These are phyloP conservation scores for Hanleya hanleyi DNA, from an alignment of 2,888 invertebrate species.

Conservation along the genomic window DNA sequence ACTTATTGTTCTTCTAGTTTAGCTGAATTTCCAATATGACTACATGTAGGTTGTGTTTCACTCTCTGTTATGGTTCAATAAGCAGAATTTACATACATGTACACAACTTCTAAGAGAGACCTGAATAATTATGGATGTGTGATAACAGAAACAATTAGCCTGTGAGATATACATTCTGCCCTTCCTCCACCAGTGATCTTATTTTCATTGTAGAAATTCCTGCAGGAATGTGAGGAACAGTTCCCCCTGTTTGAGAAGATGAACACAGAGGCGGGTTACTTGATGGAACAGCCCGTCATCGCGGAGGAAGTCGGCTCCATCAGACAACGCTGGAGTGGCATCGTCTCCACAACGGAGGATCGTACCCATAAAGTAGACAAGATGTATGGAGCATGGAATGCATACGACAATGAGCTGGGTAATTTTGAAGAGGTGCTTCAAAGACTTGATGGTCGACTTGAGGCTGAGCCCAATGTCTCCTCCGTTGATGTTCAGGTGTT, in stretches of 20 bases:
- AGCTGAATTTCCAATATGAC: too few species aligned
- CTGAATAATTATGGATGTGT: too few species aligned
- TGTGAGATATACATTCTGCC: too few species aligned
- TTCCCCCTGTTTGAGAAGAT: constrained; percentile 67
- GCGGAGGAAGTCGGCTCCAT: constrained; percentile 58
- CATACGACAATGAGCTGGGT: constrained; percentile 56
- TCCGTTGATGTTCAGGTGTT: constrained; percentile 64
- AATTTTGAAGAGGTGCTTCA: constrained; percentile 60
- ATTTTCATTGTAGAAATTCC: constrained; percentile 76
- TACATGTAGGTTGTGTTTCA: too few species aligned
- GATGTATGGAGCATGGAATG: constrained; percentile 64
- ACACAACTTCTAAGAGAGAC: too few species aligned
- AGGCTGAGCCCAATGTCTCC: constrained; percentile 57
- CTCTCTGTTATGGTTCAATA: too few species aligned
- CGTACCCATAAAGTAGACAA: constrained; percentile 60
- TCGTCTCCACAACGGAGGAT: constrained; percentile 58
- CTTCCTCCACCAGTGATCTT: too few species aligned
- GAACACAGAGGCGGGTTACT: constrained; percentile 64
- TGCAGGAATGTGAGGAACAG: constrained; percentile 84
- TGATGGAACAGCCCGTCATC: constrained; percentile 67
- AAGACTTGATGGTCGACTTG: constrained; percentile 51
- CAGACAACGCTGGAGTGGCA: constrained; percentile 63
- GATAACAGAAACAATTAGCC: too few species aligned
- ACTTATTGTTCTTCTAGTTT: too few species aligned
- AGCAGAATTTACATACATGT: too few species aligned